These are phyloP conservation scores for Pinctada fucata DNA, from an alignment of 2,888 invertebrate species.

Conservation along the genomic window DNA sequence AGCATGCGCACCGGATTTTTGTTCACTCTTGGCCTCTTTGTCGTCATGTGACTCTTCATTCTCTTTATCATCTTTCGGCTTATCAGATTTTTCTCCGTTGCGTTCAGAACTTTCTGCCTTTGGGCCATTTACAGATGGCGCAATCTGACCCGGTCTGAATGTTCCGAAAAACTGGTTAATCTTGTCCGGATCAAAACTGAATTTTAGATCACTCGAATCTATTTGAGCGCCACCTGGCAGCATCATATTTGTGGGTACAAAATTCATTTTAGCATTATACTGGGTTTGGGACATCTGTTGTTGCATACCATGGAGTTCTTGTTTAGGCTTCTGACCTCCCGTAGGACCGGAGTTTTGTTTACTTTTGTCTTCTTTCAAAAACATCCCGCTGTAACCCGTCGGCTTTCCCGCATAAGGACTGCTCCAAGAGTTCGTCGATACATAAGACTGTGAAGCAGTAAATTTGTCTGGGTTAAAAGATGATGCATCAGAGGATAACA, in stretches of 20 bases:
- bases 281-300: constrained; percentile 10
- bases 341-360: neutral
- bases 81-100: no score
- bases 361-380: neutral
- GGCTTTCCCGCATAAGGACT: neutral
- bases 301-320: neutral
- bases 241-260: constrained; percentile 27
- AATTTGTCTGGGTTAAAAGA: constrained; percentile 24
- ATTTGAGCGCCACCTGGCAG: constrained; percentile 6
- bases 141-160: constrained; percentile 30
- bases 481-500: constrained; percentile 14
- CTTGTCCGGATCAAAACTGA: constrained; percentile 33
- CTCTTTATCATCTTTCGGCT: constrained; percentile 28
- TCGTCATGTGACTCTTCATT: constrained; percentile 14
- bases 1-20: neutral
- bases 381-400: constrained; percentile 11
- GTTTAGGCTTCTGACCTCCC: neutral
- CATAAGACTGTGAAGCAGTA: constrained; percentile 20
- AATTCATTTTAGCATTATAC: constrained; percentile 22
- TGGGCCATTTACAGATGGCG: neutral
- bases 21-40: neutral
- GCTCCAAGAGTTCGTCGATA: constrained; percentile 17
- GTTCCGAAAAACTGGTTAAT: constrained; percentile 21
- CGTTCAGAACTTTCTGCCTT: neutral
- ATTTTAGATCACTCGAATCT: neutral